Evolutionary conservation across 2,113 vertebrate genomes (phyloP), one percentile per base, ranked within the genome.

Genomic region (Brachionichthys hirsutus): DNA sequence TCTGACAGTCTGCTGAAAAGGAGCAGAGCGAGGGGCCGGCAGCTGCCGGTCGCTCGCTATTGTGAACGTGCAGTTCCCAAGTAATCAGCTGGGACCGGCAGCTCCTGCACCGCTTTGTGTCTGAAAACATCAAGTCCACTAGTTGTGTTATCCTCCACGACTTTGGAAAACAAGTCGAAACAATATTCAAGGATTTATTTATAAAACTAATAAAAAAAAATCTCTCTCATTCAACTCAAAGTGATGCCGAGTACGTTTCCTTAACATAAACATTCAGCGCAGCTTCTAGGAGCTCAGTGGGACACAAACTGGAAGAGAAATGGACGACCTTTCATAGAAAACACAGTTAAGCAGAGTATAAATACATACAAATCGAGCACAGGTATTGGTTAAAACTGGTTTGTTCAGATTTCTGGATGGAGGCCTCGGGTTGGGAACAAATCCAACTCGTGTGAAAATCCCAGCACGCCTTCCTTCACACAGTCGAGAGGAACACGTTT

Each of bases 31-130:
- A 81, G 74, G 74, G 73, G 85, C 86, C 86, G 22, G 75, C 87
- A 88, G 87, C 87, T 88, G 86, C 82, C 77, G 78, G 82, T 77
- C 79, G 66, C 61, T 42, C 2, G 66, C 88, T 84, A 86, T 91
- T 90, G 86, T 91, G 80, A 67, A 51, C 55, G 38, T 20, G 42
- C 63, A 20, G 81, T 89, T 91, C 86, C 84, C 85, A 88, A 70
- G 86, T 78, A 67, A 78, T 83, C 71, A 73, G 81, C 81, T 70
- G 73, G 66, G 47, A 30, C 57, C 16, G 63, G 15, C 2, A 52
- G 63, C 73, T 54, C 42, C 76, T 56, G 53, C 75, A 62, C 51
- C 60, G 72, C 85, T 89, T 89, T 90, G 89, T 90, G 88, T 89
- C 82, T 87, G 77, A 57, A 73, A 70, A 56, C 34, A 45, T 34